Conservation (phyloP, 2,113 vertebrate species). For the Ammospiza nelsoni region DNA sequence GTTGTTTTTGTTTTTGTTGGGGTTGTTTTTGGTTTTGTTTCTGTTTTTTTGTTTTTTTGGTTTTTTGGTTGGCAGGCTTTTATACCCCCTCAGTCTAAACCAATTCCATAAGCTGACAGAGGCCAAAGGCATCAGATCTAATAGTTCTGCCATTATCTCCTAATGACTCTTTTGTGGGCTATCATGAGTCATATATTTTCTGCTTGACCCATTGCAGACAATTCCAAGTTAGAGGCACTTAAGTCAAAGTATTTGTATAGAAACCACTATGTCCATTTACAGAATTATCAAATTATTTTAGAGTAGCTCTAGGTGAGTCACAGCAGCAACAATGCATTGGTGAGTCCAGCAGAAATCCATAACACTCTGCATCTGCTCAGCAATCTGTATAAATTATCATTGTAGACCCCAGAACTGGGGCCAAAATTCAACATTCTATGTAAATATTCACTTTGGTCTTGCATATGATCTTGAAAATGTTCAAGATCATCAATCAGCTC, state of each 20-base stretch:
- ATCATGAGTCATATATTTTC: neutral
- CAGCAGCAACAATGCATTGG: neutral
- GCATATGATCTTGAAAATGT: neutral
- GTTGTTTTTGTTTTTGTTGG: too few relatives aligned
- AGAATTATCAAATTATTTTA: slow-evolving; percentile 1
- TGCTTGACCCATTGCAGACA: neutral
- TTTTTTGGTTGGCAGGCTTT: neutral
- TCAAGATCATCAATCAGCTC: neutral
- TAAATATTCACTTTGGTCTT: neutral
- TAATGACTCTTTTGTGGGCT: neutral
- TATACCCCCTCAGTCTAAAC: neutral
- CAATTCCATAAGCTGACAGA: neutral
- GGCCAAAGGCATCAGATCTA: neutral
- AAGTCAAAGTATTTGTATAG: neutral
- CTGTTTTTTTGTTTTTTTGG: neutral
- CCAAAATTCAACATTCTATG: neutral
- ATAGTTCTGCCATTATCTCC: neutral
- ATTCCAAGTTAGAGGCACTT: neutral
- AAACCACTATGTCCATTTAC: neutral
- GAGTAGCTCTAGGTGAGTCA: neutral
- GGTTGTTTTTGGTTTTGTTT: too few relatives aligned
- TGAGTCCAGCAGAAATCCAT: slow-evolving; percentile 1
- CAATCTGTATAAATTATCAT: neutral
- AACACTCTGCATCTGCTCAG: neutral
- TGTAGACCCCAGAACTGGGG: neutral